Base-by-base conservation (phyloP, 2,888 invertebrate species). In the Eudasyphora cyanicolor region DNA sequence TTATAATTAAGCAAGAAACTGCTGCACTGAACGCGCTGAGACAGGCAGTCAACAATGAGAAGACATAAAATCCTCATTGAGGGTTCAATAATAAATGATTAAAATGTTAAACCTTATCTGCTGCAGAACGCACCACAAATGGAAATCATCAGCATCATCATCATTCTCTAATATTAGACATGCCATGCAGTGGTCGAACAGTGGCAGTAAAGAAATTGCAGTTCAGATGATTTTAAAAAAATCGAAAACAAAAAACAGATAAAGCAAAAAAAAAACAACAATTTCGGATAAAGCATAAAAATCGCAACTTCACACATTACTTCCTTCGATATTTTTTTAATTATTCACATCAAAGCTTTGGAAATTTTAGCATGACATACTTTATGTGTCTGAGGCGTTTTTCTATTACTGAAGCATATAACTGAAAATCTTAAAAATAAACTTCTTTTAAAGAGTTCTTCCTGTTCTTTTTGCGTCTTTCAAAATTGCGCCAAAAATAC, bases 41-140 rank as follows among this genome's bases (percentile, higher is more conserved):
- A 10, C 2, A 21, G 2, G 7, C 49, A 77, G 29, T 17, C 54
- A 75, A 79, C 74, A 71, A 67, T 62, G 42, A 51, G 51, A 21
- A 51, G 8, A 19, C 51, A 21, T 45, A 79, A 67, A 64, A 76
- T 82, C 51, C 21, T 69, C 67, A 70, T 73, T 79, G 70, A 79
- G 79, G 76, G 79, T 62, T 82, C 75, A 76, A 64, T 79, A 75
- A 49, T 57, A 27, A 49, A 21, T 27, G 79, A 82, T 82, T 79
- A 76, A 73, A 76, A 51, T 51, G 19, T 51, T 51, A 51, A 45
- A 21, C 21, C 51, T 51, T 51, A 51, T 51, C 35, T n/a, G 35
- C 35, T 35, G 10, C n/a, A n/a, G n/a, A n/a, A n/a, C n/a, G n/a
- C n/a, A n/a, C n/a, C n/a, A n/a, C n/a, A n/a, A n/a, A n/a, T n/a